A percentile compares a stretch with the other conserved stretches of the same genome.
These are phyloP conservation scores for Sebastes taczanowskii DNA, from an alignment of 2,797 vertebrate species.

Conservation along the genomic window DNA sequence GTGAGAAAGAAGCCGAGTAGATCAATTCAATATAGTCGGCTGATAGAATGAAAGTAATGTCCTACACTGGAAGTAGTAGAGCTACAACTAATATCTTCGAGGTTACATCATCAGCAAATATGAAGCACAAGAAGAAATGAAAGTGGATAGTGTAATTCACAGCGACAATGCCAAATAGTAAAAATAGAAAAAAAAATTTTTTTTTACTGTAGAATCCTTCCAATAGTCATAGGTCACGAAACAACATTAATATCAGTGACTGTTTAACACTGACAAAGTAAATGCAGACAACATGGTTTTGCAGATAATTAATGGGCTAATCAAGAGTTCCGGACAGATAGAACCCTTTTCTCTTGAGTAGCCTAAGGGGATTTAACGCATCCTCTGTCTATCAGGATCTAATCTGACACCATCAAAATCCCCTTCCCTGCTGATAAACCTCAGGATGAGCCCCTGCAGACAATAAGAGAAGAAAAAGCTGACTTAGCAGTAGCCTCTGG, in stretches of 20 bases:
- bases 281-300: background rate
- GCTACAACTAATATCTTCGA: background rate
- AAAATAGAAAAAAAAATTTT: background rate
- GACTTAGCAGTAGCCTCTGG: constrained; percentile 49
- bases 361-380: constrained; percentile 44
- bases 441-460: constrained; percentile 43
- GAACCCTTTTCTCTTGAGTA: constrained; percentile 28
- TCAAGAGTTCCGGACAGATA: constrained; percentile 34
- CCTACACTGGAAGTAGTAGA: background rate
- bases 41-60: background rate
- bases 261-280: constrained; percentile 1
- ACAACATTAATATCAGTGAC: background rate
- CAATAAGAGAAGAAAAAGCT: constrained; percentile 49
- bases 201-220: background rate
- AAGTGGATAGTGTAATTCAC: background rate
- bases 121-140: background rate
- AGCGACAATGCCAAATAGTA: background rate
- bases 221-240: background rate
- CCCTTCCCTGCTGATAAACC: constrained; percentile 52
- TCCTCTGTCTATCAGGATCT: constrained; percentile 42
- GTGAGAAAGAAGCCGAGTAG: background rate
- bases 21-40: background rate
- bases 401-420: constrained; percentile 52
- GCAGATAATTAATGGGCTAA: constrained; percentile 18
- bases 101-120: background rate